Evolutionary conservation across 23 tunicate genomes (phyloP), one percentile per base, ranked within the genome.

Genomic region (Corella eumyota): DNA sequence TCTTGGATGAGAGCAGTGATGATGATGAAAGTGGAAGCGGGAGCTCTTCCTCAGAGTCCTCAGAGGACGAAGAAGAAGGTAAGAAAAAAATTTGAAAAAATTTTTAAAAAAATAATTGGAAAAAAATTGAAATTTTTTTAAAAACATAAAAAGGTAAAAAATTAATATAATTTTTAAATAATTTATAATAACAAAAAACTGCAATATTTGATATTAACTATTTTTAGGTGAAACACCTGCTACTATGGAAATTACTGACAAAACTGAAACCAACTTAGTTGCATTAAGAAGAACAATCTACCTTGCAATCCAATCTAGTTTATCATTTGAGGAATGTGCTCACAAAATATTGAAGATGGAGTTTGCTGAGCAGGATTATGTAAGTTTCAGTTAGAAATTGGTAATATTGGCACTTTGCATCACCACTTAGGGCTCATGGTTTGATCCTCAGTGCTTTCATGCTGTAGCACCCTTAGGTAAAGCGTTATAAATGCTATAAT

Each of bases 261-360:
- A 48, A 28, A 90, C 98, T 0, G 98, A 81, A 50, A 90, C 90
- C 6, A 90, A 90, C 46, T 48, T 75, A 0, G 92, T 81, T 17
- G 91, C 90, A 15, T 33, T 90, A 45, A 61, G 98, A 7, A 61
- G 91, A 32, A 90, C 91, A 1, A 79, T 90, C 21, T 90, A 90
- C 70, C 92, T 90, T 37, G 83, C 98, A 6, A 76, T 90, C 28
- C 98, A 90, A 62, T 90, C 98, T 6, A 74, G 83, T 64, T 69
- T 90, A 32, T 82, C 86, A 17, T 90, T 81, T 51, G 98, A 90
- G 54, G 98, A 90, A 65, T 90, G 98, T 62, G 90, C 84, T 32
- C 98, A 90, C 51, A 90, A 90, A 50, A 60, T 90, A 25, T 53
- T 90, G 47, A 90, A 90, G 66, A 81, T 90, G 91, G 83, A 90